Evolutionary conservation across 2,797 vertebrate genomes (phyloP).

Genomic region (Schizopygopsis pylzovi): DNA sequence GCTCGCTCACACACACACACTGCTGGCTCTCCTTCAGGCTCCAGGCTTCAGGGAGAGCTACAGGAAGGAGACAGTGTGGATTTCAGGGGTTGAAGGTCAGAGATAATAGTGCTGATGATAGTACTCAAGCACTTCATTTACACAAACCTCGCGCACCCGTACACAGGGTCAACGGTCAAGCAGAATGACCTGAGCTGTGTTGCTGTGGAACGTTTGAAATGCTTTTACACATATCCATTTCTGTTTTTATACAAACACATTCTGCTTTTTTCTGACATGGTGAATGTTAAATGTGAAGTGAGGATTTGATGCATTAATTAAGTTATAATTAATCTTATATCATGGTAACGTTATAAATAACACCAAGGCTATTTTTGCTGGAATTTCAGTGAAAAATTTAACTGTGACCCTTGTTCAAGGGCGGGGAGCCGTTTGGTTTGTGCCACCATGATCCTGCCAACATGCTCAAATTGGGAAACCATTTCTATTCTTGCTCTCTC

Average conservation of each 20-base stretch:
- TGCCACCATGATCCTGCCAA: constrained; percentile 21
- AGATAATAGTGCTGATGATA: constrained; percentile 45
- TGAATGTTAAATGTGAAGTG: not conserved
- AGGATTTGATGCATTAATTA: not conserved
- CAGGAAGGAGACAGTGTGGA: constrained; percentile 56
- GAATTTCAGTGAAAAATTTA: not conserved
- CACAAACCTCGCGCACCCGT: constrained; percentile 20
- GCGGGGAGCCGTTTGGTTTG: not conserved
- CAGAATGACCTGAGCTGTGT: constrained; percentile 13
- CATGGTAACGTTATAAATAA: not conserved
- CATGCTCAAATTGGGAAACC: constrained; percentile 18
- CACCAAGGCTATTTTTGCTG: not conserved
- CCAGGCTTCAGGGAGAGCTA: constrained; percentile 51
- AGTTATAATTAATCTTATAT: not conserved
- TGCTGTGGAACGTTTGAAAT: not conserved
- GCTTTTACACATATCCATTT: constrained; percentile 3
- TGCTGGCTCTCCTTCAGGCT: constrained; percentile 39
- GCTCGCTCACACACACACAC: constrained; percentile 39
- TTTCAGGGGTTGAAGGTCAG: constrained; percentile 52
- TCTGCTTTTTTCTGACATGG: not conserved
- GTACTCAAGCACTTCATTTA: constrained; percentile 48
- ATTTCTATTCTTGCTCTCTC: constrained; percentile 25
- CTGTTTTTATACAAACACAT: not conserved
- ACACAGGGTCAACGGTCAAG: constrained; percentile 41
- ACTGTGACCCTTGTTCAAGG: not conserved